Conservation (phyloP, 92 coral and sea anemone species). For the Pocillopora grandis region DNA sequence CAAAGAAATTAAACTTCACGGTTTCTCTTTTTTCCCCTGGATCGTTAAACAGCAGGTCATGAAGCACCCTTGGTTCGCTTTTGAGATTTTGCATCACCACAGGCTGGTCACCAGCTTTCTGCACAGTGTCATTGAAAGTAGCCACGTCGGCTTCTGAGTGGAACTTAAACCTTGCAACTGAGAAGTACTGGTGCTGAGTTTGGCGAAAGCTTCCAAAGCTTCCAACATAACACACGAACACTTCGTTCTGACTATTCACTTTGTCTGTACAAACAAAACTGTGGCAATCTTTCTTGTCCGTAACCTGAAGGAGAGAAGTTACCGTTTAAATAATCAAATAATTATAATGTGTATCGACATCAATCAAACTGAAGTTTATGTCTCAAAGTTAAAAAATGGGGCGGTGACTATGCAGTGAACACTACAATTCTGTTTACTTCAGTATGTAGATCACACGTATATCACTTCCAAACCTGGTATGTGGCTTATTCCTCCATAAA, state of each 20-base stretch:
- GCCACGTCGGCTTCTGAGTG: slow-evolving; percentile 29
- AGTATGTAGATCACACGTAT: no score
- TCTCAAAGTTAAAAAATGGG: not conserved
- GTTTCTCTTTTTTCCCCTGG: not conserved
- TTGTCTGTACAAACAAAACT: slow-evolving; percentile 52
- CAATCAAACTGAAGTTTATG: not conserved
- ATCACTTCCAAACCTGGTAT: no score
- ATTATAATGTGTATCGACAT: not conserved
- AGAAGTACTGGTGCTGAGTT: slow-evolving; percentile 48
- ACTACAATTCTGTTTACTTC: no score
- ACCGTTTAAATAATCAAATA: not conserved
- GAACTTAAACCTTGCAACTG: slow-evolving; percentile 45
- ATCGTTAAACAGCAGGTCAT: slow-evolving; percentile 57
- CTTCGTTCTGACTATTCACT: slow-evolving; percentile 26
- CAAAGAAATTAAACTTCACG: slow-evolving; percentile 28
- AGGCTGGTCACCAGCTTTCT: slow-evolving; percentile 11
- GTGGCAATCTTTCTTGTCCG: slow-evolving; percentile 43
- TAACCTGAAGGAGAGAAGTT: slow-evolving; percentile 16
- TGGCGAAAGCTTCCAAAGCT: slow-evolving; percentile 50
- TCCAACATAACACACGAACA: slow-evolving; percentile 53
- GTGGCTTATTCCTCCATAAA: no score
- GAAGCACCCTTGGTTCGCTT: slow-evolving; percentile 32
- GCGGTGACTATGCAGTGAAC: no score
- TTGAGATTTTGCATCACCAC: slow-evolving; percentile 27
- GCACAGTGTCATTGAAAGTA: slow-evolving; percentile 4